Evolutionary conservation across 2,113 vertebrate species (phyloP).

Genomic region (Nibea albiflora): DNA sequence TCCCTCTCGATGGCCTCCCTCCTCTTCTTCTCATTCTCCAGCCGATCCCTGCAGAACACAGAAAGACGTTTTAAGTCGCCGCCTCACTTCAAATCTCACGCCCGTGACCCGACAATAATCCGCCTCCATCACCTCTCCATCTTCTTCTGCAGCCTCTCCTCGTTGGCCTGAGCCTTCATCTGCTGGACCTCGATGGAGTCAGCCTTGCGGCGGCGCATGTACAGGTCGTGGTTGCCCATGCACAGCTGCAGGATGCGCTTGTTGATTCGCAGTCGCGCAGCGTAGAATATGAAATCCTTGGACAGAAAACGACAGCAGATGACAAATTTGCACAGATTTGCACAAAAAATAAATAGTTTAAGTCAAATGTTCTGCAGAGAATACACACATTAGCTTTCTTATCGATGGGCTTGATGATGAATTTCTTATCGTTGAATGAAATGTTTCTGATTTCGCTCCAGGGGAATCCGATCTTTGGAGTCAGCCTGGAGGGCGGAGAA

Average conservation of each 20-base stretch:
- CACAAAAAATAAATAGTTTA: not conserved
- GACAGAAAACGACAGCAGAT: not conserved
- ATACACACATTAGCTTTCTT: constrained; percentile 95
- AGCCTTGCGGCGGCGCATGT: constrained; percentile 92
- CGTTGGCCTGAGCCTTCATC: constrained; percentile 97
- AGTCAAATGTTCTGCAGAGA: not conserved
- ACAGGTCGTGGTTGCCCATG: constrained; percentile 97
- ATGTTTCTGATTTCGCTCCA: constrained; percentile 99
- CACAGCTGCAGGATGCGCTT: constrained; percentile 95
- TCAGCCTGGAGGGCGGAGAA: constrained; percentile 83
- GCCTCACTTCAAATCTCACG: not conserved
- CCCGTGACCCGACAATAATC: too few relatives aligned
- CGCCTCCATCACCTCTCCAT: constrained; percentile 90
- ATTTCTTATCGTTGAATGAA: constrained; percentile 97
- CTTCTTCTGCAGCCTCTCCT: constrained; percentile 94
- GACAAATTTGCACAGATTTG: not conserved
- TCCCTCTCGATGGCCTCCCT: constrained; percentile 92
- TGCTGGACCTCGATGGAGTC: constrained; percentile 99
- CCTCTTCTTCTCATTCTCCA: constrained; percentile 93
- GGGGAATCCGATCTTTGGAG: constrained; percentile 97
- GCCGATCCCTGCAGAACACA: constrained; percentile 85
- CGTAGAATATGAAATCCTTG: constrained; percentile 95
- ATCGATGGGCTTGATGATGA: constrained; percentile 97
- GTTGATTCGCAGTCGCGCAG: constrained; percentile 92
- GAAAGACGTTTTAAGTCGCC: fast-evolving